Evolutionary conservation across 2,888 invertebrate genomes (phyloP), one percentile per base, ranked within the genome.

Genomic region (Euclidia mi): DNA sequence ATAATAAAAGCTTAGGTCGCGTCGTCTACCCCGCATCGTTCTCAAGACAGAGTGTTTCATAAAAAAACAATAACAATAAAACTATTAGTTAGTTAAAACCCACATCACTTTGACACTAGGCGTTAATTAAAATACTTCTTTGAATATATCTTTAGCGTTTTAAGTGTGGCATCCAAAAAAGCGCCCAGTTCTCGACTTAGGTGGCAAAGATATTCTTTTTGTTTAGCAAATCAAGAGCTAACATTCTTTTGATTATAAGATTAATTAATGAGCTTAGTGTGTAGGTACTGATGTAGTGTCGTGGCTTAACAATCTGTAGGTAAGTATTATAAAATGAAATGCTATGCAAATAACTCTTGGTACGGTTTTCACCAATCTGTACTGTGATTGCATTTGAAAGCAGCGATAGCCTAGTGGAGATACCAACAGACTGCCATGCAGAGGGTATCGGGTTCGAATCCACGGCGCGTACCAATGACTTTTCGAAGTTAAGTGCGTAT

Each of bases 101-200:
- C 65, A 71, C 59, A 74, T 72, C 72, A 74, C 9, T 52, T 71
- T 62, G 74, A 72, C 71, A 74, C 71, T 71, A 71, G 74, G 40
- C 62, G 38, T 56, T 72, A 65, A 72, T 72, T 74, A 74, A 72
- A 74, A 74, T 74, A 68, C 71, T 58, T 74, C 74, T 59, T 59
- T 62, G 74, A 56, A 64, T 55, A 62, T 46, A 43, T 51, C 56
- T 49, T 46, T 45, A 42, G 51, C 43, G 42, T 38, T 52, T 53
- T 52, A 56, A 64, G 52, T 67, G 46, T 65, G 57, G 72, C 64
- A 74, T 72, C 42, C 74, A 72, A 72, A 72, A 74, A 65, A 45
- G 67, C 41, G 62, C 28, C 31, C 61, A 41, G 28, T 38, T 57
- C 58, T 32, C 74, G 25, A 65, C 72, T 67, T 72, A 71, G 72